Evolutionary conservation across 2,797 vertebrate species (phyloP).

Genomic region (Cossypha caffra): DNA sequence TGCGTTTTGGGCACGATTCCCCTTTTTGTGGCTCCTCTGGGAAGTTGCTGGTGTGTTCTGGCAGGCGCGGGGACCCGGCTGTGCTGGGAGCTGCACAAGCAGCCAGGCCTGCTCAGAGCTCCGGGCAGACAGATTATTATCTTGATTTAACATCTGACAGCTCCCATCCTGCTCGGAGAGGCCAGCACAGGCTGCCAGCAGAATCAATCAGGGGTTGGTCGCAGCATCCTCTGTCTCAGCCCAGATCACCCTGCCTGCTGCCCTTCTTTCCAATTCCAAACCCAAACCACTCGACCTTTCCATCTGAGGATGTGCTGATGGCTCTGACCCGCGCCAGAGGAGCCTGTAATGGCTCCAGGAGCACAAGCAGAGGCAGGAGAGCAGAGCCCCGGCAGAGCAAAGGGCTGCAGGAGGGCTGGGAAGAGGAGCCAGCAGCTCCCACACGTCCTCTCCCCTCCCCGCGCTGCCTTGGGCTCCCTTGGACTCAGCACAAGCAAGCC

Average conservation of each 20-base stretch:
- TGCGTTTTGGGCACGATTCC: not conserved
- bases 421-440: not conserved
- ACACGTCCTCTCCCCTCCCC: not conserved
- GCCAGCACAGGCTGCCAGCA: not conserved
- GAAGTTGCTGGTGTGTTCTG: not conserved
- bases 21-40: not conserved
- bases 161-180: not conserved
- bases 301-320: rapidly evolving
- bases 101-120: constrained; percentile 15
- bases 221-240: not conserved
- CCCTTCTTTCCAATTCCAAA: not conserved
- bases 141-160: constrained; percentile 22
- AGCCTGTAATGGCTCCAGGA: not conserved
- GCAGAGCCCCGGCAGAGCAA: not conserved
- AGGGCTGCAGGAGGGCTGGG: not conserved
- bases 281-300: not conserved
- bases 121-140: not conserved
- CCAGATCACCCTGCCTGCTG: not conserved
- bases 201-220: not conserved
- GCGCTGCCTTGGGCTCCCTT: not conserved
- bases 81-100: not conserved
- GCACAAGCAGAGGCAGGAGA: not conserved
- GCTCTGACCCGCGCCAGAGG: rapidly evolving
- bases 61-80: rapidly evolving
- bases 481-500: not conserved